phyloP scores from a whole-genome alignment of 2,797 vertebrate species.

The Pseudochirops cupreus region DNA sequence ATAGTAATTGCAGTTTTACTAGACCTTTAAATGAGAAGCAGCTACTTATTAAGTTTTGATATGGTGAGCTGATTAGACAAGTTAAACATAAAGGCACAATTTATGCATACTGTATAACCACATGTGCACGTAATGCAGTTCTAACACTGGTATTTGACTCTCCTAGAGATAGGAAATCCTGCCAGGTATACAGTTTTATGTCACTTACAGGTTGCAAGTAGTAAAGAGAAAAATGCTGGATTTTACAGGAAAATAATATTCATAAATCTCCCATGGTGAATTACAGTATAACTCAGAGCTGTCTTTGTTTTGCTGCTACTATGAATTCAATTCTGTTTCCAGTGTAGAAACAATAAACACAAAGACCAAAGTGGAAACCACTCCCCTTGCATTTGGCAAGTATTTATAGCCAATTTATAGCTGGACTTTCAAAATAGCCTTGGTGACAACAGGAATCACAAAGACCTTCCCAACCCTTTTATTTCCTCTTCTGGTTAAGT shows the following conservation, averaged over 20 bases:
- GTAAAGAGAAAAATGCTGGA: constrained; percentile 83
- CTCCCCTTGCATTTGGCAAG: constrained; percentile 73
- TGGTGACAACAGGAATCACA: constrained; percentile 46
- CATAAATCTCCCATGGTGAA: constrained; percentile 83
- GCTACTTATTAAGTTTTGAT: constrained; percentile 85
- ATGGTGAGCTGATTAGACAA: constrained; percentile 83
- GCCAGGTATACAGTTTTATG: constrained; percentile 74
- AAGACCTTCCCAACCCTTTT: constrained; percentile 44
- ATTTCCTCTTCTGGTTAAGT: neutral
- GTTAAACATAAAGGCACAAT: constrained; percentile 80
- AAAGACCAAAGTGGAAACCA: constrained; percentile 74
- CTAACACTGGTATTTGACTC: constrained; percentile 55
- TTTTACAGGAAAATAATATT: constrained; percentile 86
- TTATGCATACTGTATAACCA: constrained; percentile 71
- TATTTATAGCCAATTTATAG: constrained; percentile 71
- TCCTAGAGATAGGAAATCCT: constrained; percentile 64
- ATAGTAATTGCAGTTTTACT: constrained; percentile 81
- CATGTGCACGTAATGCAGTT: constrained; percentile 60
- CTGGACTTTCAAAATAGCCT: constrained; percentile 6
- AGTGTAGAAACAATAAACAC: constrained; percentile 74
- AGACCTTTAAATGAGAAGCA: constrained; percentile 86
- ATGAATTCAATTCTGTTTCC: constrained; percentile 78
- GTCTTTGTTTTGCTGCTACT: constrained; percentile 81
- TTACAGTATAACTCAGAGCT: constrained; percentile 81
- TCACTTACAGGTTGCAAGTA: constrained; percentile 78